phyloP scores from a whole-genome alignment of 2,113 vertebrate genomes.

The Gulo gulo region DNA sequence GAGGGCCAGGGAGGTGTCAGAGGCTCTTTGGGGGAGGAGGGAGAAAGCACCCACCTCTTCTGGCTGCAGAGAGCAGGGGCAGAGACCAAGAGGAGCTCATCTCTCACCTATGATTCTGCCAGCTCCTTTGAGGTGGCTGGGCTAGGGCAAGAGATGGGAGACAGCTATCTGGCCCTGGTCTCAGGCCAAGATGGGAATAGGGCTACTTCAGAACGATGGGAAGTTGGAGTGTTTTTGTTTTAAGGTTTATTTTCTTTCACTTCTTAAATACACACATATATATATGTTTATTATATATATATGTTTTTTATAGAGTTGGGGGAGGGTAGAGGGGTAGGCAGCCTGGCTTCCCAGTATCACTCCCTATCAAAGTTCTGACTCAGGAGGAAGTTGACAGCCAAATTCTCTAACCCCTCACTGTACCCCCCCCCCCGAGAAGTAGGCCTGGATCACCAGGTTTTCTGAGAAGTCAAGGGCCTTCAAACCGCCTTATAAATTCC shows the following conservation, averaged over 20 bases:
- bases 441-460: slow-evolving; percentile 89
- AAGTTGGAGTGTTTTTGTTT: not conserved
- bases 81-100: slow-evolving; percentile 52
- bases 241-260: slow-evolving; percentile 38
- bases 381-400: slow-evolving; percentile 91
- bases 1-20: not conserved
- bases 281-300: not conserved
- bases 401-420: slow-evolving; percentile 30
- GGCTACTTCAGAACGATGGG: not conserved
- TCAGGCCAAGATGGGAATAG: not conserved
- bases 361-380: slow-evolving; percentile 91
- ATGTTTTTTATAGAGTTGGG: slow-evolving; percentile 42
- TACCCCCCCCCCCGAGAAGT: slow-evolving; percentile 85
- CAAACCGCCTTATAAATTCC: slow-evolving; percentile 91
- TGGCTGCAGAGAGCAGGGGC: slow-evolving; percentile 45
- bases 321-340: not conserved
- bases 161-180: not conserved
- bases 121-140: slow-evolving; percentile 22
- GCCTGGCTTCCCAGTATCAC: slow-evolving; percentile 76
- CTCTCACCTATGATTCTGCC: not conserved
- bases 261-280: slow-evolving; percentile 27
- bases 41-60: slow-evolving; percentile 36
- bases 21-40: not conserved
- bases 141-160: not conserved
- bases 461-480: slow-evolving; percentile 91